Base-by-base conservation (phyloP, 1,140 invertebrate genomes). In the Ruditapes philippinarum region DNA sequence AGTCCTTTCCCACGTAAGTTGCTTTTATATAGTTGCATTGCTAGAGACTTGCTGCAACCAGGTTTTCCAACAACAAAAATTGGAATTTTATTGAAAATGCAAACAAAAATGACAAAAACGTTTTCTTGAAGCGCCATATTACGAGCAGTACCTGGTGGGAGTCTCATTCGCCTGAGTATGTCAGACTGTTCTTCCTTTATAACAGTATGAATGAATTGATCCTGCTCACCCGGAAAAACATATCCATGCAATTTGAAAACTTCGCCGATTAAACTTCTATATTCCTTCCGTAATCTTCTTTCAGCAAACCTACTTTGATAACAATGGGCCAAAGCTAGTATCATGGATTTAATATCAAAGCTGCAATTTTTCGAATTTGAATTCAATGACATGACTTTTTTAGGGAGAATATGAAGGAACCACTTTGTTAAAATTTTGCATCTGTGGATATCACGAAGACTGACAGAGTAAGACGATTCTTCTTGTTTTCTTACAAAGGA, bases 21-120 rank as follows among this genome's bases (percentile, higher is more conserved):
- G 65, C 91, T 92, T 42, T 65, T 81, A 1, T 94, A 91, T 28
- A 94, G 82, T 31, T 92, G 91, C 79, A 93, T 92, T 45, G 94
- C 92, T 11, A 94, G 86, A 33, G 94, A 94, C 89, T 94, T 94
- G 12, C 92, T 93, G 65, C 93, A 94, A 19, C 94, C 94, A 31
- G 94, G 94, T 82, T 94, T 94, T 12, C 94, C 94, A 25, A 94
- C 92, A 36, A 94, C 91, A 83, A 94, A 94, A 1, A 94, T 79
- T 0, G 94, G 93, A 25, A 94, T 94, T 28, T 90, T 65, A 25
- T 92, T 84, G 42, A 93, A 88, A 80, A 94, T 94, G 60, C 94
- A 93, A 12, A 94, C 89, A 11, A 94, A 57, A 62, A 94, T 94
- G 78, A 94, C 91, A 78, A 94, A 94, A 25, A 94, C 85, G 81